These are phyloP conservation scores for Zosterops borbonicus DNA, from an alignment of 2,113 vertebrate genomes.

Conservation along the genomic window DNA sequence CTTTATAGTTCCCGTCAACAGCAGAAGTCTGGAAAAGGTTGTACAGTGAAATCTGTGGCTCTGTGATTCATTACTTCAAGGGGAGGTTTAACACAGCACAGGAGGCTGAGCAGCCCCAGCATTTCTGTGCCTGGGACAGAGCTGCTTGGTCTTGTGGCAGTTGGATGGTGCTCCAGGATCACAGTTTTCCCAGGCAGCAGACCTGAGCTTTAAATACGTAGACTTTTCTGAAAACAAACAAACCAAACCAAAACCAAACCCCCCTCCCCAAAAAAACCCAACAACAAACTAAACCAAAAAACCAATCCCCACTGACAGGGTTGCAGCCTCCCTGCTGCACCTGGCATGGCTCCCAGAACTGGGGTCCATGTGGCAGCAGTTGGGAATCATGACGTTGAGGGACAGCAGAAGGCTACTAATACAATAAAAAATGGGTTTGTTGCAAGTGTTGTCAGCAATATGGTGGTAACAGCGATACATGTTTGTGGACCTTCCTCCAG, in stretches of 20 bases:
- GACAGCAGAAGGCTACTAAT: background rate
- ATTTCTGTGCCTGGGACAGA: background rate
- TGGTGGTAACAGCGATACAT: accelerated
- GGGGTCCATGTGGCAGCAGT: accelerated
- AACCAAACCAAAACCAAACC: background rate
- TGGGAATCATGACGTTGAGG: background rate
- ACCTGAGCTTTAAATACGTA: background rate
- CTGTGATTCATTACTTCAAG: slow-evolving; percentile 18
- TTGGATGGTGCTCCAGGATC: background rate
- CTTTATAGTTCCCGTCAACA: background rate
- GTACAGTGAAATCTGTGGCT: background rate
- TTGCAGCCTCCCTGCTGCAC: background rate
- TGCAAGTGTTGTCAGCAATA: background rate
- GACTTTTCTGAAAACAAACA: background rate
- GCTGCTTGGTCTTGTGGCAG: accelerated
- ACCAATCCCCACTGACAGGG: no score
- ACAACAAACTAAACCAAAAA: background rate
- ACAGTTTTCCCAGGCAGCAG: background rate
- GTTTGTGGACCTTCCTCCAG: background rate
- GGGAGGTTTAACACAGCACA: background rate
- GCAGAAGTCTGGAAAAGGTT: slow-evolving; percentile 14
- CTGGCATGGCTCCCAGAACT: background rate
- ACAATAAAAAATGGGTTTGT: background rate
- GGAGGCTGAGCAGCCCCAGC: background rate
- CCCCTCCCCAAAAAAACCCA: no score